Conservation (phyloP, 2,113 vertebrate genomes). For the human region DNA sequence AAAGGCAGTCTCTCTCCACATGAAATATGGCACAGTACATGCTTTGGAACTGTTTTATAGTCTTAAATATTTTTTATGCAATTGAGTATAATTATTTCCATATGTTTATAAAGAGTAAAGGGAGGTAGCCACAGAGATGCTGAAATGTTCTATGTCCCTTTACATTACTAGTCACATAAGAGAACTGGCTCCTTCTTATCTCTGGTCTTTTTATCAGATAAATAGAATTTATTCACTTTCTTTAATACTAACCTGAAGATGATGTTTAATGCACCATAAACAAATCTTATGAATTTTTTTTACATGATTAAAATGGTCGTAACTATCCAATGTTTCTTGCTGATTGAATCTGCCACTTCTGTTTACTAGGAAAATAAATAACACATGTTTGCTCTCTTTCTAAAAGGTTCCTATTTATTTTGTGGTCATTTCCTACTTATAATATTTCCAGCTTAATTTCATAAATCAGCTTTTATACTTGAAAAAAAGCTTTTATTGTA, state of each 20-base stretch:
- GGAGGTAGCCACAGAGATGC: constrained; percentile 80
- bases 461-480: constrained; percentile 87
- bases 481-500: constrained; percentile 83
- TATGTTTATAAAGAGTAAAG: constrained; percentile 79
- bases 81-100: constrained; percentile 84
- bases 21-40: constrained; percentile 78
- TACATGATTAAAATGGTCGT: constrained; percentile 96
- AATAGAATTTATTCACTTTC: constrained; percentile 83
- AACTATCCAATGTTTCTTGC: constrained; percentile 96
- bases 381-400: constrained; percentile 92
- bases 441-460: constrained; percentile 89
- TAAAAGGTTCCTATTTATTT: constrained; percentile 89
- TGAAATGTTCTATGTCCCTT: constrained; percentile 75
- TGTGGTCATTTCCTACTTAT: constrained; percentile 89
- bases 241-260: constrained; percentile 85
- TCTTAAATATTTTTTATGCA: constrained; percentile 86
- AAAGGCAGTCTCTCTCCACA: constrained; percentile 75
- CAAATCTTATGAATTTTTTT: constrained; percentile 88
- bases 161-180: constrained; percentile 50
- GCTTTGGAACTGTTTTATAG: constrained; percentile 84
- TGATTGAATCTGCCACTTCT: constrained; percentile 98
- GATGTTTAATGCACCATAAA: constrained; percentile 90
- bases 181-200: constrained; percentile 85
- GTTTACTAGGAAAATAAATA: constrained; percentile 99
- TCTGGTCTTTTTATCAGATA: constrained; percentile 86